Conservation (phyloP, 2,113 vertebrate species). For the Pavo muticus region DNA sequence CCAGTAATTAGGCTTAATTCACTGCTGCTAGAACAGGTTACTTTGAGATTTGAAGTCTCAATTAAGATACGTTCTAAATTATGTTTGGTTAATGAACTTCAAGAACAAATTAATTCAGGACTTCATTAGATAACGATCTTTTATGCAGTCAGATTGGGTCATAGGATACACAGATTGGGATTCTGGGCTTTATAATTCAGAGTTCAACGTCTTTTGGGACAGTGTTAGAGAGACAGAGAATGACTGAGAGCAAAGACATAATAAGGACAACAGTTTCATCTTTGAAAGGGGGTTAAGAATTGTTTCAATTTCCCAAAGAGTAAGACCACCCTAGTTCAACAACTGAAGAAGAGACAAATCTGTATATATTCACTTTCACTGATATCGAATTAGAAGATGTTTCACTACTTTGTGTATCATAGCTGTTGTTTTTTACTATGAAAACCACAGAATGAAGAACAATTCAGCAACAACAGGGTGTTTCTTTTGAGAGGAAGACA, state of each 20-base stretch:
- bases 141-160: neutral
- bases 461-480: neutral
- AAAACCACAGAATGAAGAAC: neutral
- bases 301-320: neutral
- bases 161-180: neutral
- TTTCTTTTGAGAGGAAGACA: neutral
- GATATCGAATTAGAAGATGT: neutral
- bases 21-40: neutral
- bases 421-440: neutral
- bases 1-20: neutral
- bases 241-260: neutral
- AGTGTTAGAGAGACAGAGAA: neutral
- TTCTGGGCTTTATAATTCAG: accelerated
- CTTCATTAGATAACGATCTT: neutral
- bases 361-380: neutral
- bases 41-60: neutral
- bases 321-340: neutral
- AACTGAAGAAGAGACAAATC: neutral
- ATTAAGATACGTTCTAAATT: neutral
- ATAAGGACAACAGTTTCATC: neutral
- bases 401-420: neutral
- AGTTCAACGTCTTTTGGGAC: neutral
- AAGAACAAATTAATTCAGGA: neutral
- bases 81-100: neutral
- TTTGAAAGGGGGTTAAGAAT: neutral